Evolutionary conservation across 1,140 invertebrate species (phyloP).

Genomic region (Adelges cooleyi): DNA sequence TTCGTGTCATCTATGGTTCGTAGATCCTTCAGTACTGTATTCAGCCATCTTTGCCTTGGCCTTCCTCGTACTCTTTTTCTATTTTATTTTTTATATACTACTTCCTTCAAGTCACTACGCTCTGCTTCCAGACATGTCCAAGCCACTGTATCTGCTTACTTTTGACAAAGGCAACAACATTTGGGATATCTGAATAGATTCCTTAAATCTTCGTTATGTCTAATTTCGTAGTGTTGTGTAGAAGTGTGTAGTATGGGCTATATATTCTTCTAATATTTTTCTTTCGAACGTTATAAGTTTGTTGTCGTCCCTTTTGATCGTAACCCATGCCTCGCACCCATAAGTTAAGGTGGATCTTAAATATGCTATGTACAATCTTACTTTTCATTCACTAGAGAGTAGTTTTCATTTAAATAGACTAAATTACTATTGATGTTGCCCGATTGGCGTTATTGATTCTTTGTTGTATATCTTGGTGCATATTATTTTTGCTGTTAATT

Average conservation of each 20-base stretch:
- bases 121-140: not conserved
- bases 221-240: not conserved
- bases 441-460: not conserved
- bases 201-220: not conserved
- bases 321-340: not conserved
- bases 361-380: too few relatives aligned
- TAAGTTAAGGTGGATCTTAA: not conserved
- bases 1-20: not conserved
- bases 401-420: not conserved
- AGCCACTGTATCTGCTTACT: not conserved
- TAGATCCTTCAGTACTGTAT: not conserved
- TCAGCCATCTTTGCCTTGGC: not conserved
- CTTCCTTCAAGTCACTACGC: not conserved
- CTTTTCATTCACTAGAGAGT: not conserved
- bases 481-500: not conserved
- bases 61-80: conserved; percentile 22
- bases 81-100: conserved; percentile 18
- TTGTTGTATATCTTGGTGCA: not conserved
- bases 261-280: not conserved
- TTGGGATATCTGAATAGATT: not conserved
- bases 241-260: conserved; percentile 28
- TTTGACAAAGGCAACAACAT: not conserved
- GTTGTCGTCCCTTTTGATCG: too few relatives aligned
- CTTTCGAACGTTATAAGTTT: not conserved
- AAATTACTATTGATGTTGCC: too few relatives aligned